Conservation (phyloP, 1,140 invertebrate genomes). For the Drosophila tani region DNA sequence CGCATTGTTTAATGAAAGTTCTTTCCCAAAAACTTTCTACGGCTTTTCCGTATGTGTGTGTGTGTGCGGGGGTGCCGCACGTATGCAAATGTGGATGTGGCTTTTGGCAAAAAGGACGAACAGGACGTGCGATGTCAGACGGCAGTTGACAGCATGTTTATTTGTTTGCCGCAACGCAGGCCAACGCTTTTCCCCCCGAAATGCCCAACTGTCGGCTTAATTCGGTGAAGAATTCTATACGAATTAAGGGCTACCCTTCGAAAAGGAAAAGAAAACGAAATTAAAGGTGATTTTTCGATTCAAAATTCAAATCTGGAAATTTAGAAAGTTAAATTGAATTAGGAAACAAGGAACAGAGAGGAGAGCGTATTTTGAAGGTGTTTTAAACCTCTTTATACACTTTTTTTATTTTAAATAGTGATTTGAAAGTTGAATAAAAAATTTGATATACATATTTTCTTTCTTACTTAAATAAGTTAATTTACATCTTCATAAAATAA, state of each 20-base stretch:
- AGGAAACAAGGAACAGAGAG: too few relatives aligned
- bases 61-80: conserved; percentile 58
- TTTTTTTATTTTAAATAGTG: too few relatives aligned
- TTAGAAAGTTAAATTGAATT: too few relatives aligned
- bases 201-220: conserved; percentile 15
- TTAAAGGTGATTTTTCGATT: too few relatives aligned
- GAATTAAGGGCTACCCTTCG: conserved; percentile 2
- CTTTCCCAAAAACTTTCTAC: conserved; percentile 78
- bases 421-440: too few relatives aligned
- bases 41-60: conserved; percentile 30
- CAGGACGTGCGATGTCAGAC: conserved; percentile 72
- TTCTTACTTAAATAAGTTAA: too few relatives aligned
- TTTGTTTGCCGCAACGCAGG: conserved; percentile 64
- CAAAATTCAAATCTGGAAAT: too few relatives aligned
- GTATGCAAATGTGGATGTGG: conserved; percentile 73
- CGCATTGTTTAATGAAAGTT: conserved; percentile 83
- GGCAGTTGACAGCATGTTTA: conserved; percentile 82
- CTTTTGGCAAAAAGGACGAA: conserved; percentile 21
- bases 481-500: too few relatives aligned
- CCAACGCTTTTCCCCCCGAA: not conserved
- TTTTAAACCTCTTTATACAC: too few relatives aligned
- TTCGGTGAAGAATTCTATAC: not conserved
- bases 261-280: too few relatives aligned
- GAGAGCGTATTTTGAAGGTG: too few relatives aligned
- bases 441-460: too few relatives aligned